Evolutionary conservation across 2,113 vertebrate species (phyloP), one percentile per base, ranked within the genome.

Genomic region (Nansenia antarctica): DNA sequence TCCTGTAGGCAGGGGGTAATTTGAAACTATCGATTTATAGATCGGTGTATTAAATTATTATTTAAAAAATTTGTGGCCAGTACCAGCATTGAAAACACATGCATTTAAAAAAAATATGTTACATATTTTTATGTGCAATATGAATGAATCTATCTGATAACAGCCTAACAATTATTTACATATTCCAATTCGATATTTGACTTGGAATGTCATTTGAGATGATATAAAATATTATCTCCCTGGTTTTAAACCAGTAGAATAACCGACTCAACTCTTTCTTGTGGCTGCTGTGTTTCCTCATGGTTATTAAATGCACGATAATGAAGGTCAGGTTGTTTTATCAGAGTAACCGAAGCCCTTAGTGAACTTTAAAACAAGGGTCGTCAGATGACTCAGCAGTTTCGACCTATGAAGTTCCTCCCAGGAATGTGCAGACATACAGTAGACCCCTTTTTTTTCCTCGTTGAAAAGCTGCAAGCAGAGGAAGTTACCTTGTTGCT

Each of bases 401-500:
- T 35, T 55, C 52, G 54, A 3, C 49, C 37, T n/a, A 2, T 3
- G 34, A 53, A 24, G 9, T 27, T 22, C 42, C 18, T 0, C 32
- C 29, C 24, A 12, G 45, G 27, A 68, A 67, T 45, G 22, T 18
- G 22, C 15, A 27, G 7, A 7, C 2, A n/a, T n/a, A n/a, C n/a
- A n/a, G n/a, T n/a, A 52, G 18, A 15, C 14, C 32, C 5, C 5
- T 31, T 58, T 30, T 58, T 6, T 62, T 22, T 26, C 32, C 14
- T 57, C n/a, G 59, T 65, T 65, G 37, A 49, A 47, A 59, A n/a
- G 20, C 67, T 60, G 60, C 20, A n/a, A 24, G 27, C n/a, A 58
- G 59, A 45, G 65, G 59, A 69, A 63, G 35, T 68, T 63, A 57
- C 52, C 59, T 55, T 45, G 65, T 58, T 29, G 62, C 61, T 66